Evolutionary conservation across 2,888 invertebrate genomes (phyloP).

Genomic region (Drosophila austrosaltans): DNA sequence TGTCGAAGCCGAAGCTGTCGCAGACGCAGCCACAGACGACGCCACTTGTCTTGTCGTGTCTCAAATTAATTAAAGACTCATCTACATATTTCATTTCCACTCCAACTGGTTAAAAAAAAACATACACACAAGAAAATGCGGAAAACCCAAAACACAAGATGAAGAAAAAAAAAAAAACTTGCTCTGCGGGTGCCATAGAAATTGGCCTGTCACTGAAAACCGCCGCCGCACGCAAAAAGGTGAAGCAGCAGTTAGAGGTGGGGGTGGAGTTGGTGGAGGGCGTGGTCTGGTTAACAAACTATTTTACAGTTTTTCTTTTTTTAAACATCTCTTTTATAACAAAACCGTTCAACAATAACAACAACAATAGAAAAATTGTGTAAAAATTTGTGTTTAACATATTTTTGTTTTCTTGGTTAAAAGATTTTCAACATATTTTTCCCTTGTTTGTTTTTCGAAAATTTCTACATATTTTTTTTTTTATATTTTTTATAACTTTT

Average conservation of each 20-base stretch:
- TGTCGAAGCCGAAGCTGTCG: conserved; percentile 63
- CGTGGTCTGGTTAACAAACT: conserved; percentile 52
- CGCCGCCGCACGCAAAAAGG: conserved; percentile 20
- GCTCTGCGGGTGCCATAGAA: conserved; percentile 61
- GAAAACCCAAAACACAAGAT: conserved; percentile 56
- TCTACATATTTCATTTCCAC: conserved; percentile 79
- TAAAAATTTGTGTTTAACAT: conserved; percentile 42
- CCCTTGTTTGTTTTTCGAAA: conserved; percentile 27
- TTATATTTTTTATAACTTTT: conserved; percentile 32
- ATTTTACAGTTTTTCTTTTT: conserved; percentile 45
- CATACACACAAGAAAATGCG: conserved; percentile 63
- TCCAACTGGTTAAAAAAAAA: conserved; percentile 69
- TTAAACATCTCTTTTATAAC: conserved; percentile 63
- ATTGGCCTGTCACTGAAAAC: conserved; percentile 73
- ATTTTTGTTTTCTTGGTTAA: conserved; percentile 24
- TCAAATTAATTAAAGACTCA: conserved; percentile 79
- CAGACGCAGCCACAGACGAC: conserved; percentile 67
- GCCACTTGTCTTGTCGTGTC: conserved; percentile 80
- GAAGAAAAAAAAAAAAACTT: conserved; percentile 5
- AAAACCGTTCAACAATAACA: neutral
- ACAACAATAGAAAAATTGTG: conserved; percentile 21
- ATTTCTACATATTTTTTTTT: conserved; percentile 52
- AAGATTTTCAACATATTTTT: conserved; percentile 50
- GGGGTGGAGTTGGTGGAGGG: conserved; percentile 37
- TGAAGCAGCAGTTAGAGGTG: conserved; percentile 10